phyloP scores from a whole-genome alignment of 2,797 vertebrate genomes.

The Sparidentex hasta region DNA sequence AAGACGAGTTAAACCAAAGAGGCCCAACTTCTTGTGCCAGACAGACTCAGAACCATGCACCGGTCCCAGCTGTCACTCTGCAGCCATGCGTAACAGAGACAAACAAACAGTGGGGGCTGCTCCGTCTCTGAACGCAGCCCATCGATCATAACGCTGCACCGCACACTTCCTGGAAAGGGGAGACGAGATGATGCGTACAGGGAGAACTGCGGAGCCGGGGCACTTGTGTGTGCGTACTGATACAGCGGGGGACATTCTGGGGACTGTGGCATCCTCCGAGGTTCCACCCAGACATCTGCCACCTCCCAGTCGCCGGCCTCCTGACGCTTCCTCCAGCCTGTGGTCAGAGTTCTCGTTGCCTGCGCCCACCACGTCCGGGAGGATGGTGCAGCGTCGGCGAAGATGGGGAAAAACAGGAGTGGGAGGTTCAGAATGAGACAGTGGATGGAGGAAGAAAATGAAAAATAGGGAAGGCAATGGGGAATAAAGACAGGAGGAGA shows the following conservation, averaged over 20 bases:
- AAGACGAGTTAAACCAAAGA: slow-evolving; percentile 33
- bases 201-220: slow-evolving; percentile 48
- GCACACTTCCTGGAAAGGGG: slow-evolving; percentile 75
- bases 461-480: slow-evolving; percentile 38
- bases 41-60: slow-evolving; percentile 49
- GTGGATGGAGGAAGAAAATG: slow-evolving; percentile 29
- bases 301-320: slow-evolving; percentile 48
- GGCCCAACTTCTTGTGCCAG: slow-evolving; percentile 54
- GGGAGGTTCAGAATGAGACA: slow-evolving; percentile 34
- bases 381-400: neutral
- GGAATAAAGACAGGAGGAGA: slow-evolving; percentile 45
- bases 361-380: slow-evolving; percentile 39
- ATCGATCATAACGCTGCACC: slow-evolving; percentile 76
- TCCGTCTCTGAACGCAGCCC: slow-evolving; percentile 71
- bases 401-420: slow-evolving; percentile 37
- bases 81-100: slow-evolving; percentile 75
- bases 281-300: slow-evolving; percentile 69
- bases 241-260: slow-evolving; percentile 38
- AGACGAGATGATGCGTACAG: slow-evolving; percentile 62
- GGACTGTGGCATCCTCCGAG: slow-evolving; percentile 50
- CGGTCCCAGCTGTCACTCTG: slow-evolving; percentile 75
- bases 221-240: slow-evolving; percentile 17
- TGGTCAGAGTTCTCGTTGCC: slow-evolving; percentile 47
- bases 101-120: slow-evolving; percentile 78
- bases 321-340: slow-evolving; percentile 41